Base-by-base conservation (phyloP, 2,113 vertebrate species). In the Periophthalmus modestus region DNA sequence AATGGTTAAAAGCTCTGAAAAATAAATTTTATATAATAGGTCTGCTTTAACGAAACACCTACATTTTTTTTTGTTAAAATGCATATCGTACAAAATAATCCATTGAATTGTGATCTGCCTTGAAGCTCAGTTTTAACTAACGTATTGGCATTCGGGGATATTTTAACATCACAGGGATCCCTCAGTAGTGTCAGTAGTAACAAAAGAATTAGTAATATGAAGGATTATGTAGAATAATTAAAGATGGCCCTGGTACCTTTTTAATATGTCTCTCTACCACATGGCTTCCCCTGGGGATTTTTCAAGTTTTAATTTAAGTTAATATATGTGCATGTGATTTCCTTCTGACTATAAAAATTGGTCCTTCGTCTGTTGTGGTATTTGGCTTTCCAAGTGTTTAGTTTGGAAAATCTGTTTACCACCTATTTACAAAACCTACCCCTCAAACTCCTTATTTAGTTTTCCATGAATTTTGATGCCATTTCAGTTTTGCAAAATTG, bases 391-490 rank as follows among this genome's bases (percentile, higher is more conserved):
- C 23, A 72, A 12, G 28, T 68, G 71, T 85, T 88, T 83, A 68
- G 19, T 71, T 77, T 71, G 7, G 72, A 73, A 61, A 72, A 72
- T 14, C 6, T 72, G 76, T 80, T 78, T 82, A 71, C 63, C 50
- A 50, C 69, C 67, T 72, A 79, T 84, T 74, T 83, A 83, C 74
- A 28, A 43, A 68, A 77, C 78, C 19, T n/a, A 34, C 61, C 46
- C 33, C 19, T 75, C 63, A 80, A 78, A 80, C 70, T 82, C 79
- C 81, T 34, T 52, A 66, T 62, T 85, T 36, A 84, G 62, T 85
- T 91, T 84, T 76, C 70, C 71, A 47, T 69, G 19, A 67, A 67
- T 24, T 15, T 52, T 70, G 39, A 74, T 67, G 72, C 69, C 54
- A 71, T 57, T 86, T 71, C 66, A 83, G 18, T 43, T 65, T 65